phyloP scores from a whole-genome alignment of 1,140 invertebrate species.

The Drosophila rhopaloa region DNA sequence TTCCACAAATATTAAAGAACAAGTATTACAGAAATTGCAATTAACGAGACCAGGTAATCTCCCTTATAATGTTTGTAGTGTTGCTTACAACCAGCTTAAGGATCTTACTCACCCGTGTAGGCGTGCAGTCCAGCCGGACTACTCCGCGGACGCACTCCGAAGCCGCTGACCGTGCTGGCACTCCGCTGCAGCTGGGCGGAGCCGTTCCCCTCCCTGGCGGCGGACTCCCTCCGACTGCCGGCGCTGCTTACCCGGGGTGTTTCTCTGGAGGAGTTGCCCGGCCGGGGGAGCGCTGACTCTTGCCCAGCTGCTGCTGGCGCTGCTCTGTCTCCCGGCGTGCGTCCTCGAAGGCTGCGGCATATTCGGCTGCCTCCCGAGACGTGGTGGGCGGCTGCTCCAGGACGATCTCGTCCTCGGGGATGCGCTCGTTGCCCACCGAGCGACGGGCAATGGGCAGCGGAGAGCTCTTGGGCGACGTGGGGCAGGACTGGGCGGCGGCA shows the following conservation, averaged over 20 bases:
- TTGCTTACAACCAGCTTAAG: too few species aligned
- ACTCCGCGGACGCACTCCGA: constrained; percentile 87
- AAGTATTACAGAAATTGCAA: too few species aligned
- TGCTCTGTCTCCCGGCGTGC: constrained; percentile 65
- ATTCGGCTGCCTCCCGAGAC: constrained; percentile 65
- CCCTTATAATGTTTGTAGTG: too few species aligned
- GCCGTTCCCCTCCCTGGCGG: constrained; percentile 16
- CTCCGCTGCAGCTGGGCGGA: constrained; percentile 82
- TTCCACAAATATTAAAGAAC: too few species aligned
- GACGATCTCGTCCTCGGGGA: constrained; percentile 76
- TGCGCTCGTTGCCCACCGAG: constrained; percentile 72
- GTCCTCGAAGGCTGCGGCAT: constrained; percentile 70
- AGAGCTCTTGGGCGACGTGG: constrained; percentile 80
- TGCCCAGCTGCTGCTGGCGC: constrained; percentile 31
- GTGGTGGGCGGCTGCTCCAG: constrained; percentile 62
- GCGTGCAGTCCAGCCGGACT: constrained; percentile 90
- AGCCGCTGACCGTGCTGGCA: constrained; percentile 87
- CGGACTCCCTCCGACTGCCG: constrained; percentile 49
- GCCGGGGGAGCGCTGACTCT: constrained; percentile 46
- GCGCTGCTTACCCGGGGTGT: constrained; percentile 65
- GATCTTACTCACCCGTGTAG: constrained; percentile 87
- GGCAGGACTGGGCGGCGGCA: constrained; percentile 71
- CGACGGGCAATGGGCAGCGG: constrained; percentile 60
- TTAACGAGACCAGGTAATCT: too few species aligned
- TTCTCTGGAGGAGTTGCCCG: constrained; percentile 32